Base-by-base conservation (phyloP, 2,888 invertebrate genomes). In the Ctenicera cuprea region DNA sequence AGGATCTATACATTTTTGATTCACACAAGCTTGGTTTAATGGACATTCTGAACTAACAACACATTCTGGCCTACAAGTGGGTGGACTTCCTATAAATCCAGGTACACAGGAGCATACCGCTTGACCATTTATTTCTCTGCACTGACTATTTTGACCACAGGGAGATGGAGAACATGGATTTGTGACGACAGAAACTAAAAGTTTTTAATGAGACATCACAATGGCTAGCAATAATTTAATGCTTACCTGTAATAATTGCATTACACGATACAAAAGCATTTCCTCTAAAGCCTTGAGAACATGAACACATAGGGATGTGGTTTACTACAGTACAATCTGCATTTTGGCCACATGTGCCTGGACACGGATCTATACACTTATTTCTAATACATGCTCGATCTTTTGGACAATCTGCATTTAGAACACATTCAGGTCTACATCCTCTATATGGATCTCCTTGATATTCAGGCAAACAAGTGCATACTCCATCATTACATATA, bases 301-400 rank as follows among this genome's bases (percentile, higher is more conserved):
- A 92, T 66, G 87, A 88, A 78, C 92, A 92, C 71, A 92, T 92
- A 7, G 94, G 93, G 77, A 93, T 92, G 82, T 95, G 94, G 83
- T 94, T 93, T 50, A 93, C 89, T 3, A 94, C 93, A 83, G 91
- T 90, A 81, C 95, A 95, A 76, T 90, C 85, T 11, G 94, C 94
- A 79, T 91, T 91, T 66, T 89, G 84, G 8, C 94, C 94, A 85
- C 95, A 95, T 20, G 91, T 92, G 81, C 92, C 93, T 75, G 90
- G 90, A 82, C 94, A 95, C 14, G 94, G 94, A 85, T 94, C 91
- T 16, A 90, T 83, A 82, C 94, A 94, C 81, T 91, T 92, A 84
- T 92, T 92, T 82, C 91, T 90, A 22, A 92, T 89, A 86, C 94
- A 95, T 45, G 94, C 92, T 82, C 88, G 90, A 81, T 91, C 90